These are phyloP conservation scores for Ramazzottius varieornatus DNA, from an alignment of 2,888 invertebrate genomes.

Conservation along the genomic window DNA sequence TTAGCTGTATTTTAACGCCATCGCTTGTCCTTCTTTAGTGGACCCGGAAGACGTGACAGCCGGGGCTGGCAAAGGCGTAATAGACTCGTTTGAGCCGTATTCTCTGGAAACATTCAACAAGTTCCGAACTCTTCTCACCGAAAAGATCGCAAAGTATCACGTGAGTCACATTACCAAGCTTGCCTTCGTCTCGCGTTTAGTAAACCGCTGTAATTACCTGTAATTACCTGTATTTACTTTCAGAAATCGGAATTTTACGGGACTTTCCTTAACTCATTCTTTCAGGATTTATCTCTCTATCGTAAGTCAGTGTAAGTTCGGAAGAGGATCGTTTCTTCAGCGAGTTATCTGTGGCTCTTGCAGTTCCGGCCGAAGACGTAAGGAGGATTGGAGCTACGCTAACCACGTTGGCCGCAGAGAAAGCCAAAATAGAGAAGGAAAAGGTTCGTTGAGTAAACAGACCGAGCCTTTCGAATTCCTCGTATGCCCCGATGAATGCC, in stretches of 20 bases:
- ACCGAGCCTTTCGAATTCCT: not conserved
- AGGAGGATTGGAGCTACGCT: not conserved
- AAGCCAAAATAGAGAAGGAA: not conserved
- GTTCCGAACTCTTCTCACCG: not conserved
- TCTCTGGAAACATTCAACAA: not conserved
- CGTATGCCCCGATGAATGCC: too few relatives aligned
- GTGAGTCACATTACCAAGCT: not conserved
- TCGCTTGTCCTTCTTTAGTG: too few relatives aligned
- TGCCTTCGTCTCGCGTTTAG: not conserved
- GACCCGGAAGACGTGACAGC: not conserved
- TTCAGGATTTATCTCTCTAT: not conserved
- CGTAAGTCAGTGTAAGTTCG: not conserved
- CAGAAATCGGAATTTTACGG: slow-evolving; percentile 3
- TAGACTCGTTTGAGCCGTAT: not conserved
- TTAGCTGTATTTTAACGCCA: too few relatives aligned
- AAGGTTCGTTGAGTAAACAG: not conserved
- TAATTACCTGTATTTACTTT: not conserved
- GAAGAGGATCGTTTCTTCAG: not conserved
- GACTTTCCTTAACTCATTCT: not conserved
- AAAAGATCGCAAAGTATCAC: not conserved
- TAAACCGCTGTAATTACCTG: not conserved
- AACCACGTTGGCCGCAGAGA: not conserved
- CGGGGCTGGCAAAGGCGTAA: not conserved
- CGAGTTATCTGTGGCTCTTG: not conserved
- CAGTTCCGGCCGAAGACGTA: not conserved